These are phyloP conservation scores for Scaptomyza tumidula DNA, from an alignment of 2,888 invertebrate species.

Conservation along the genomic window DNA sequence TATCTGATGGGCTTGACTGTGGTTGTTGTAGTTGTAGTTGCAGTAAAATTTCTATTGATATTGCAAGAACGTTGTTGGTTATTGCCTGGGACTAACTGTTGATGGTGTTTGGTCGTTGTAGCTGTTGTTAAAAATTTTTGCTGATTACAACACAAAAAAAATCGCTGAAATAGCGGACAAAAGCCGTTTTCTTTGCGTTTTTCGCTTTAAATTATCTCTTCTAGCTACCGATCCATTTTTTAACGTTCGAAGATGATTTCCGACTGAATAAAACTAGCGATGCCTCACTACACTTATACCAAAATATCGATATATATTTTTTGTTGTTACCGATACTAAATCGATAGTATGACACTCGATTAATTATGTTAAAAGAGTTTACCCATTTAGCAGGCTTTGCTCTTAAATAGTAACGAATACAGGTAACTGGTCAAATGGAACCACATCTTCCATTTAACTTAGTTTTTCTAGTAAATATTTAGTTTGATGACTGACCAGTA, in stretches of 20 bases:
- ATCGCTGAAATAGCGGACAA: slow-evolving; percentile 86
- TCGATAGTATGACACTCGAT: neutral
- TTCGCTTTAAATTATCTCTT: slow-evolving; percentile 81
- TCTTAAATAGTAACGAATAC: neutral
- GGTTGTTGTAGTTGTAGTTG: slow-evolving; percentile 40
- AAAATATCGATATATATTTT: slow-evolving; percentile 24
- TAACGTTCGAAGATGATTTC: slow-evolving; percentile 83
- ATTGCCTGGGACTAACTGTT: slow-evolving; percentile 65
- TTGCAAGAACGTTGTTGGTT: slow-evolving; percentile 57
- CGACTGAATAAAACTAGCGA: slow-evolving; percentile 74
- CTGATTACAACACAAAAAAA: slow-evolving; percentile 85
- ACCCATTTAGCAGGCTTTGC: neutral
- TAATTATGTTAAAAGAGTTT: neutral
- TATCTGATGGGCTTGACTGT: slow-evolving; percentile 40
- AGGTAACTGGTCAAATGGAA: neutral
- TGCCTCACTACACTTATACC: slow-evolving; percentile 8
- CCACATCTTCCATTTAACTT: neutral
- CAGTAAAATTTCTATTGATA: slow-evolving; percentile 56
- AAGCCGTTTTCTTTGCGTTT: slow-evolving; percentile 85
- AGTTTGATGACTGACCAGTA: neutral
- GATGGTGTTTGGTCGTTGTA: slow-evolving; percentile 69
- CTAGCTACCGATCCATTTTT: slow-evolving; percentile 85
- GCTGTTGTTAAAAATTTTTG: slow-evolving; percentile 73
- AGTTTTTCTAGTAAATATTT: neutral
- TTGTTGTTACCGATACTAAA: neutral